These are phyloP conservation scores for Brenthis ino DNA, from an alignment of 2,888 invertebrate genomes.

Conservation along the genomic window DNA sequence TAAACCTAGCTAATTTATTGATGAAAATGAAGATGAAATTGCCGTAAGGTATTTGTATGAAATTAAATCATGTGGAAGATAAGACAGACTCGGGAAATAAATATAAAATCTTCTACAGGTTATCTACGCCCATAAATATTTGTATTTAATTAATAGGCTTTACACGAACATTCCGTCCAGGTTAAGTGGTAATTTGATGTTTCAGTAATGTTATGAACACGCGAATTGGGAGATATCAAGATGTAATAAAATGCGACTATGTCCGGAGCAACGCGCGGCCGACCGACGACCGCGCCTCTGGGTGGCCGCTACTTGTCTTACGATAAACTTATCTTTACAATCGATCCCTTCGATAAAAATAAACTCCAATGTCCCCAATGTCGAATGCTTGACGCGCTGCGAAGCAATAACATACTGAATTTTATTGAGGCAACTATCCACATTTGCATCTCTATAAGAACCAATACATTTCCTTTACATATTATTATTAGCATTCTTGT, in stretches of 20 bases:
- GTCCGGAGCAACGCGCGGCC: slow-evolving; percentile 50
- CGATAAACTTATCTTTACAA: slow-evolving; percentile 80
- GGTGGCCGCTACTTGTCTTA: slow-evolving; percentile 82
- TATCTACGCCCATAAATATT: slow-evolving; percentile 33
- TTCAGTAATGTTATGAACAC: slow-evolving; percentile 75
- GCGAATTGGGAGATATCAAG: slow-evolving; percentile 76
- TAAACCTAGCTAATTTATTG: slow-evolving; percentile 16
- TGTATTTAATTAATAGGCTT: slow-evolving; percentile 46
- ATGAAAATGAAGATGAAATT: slow-evolving; percentile 18
- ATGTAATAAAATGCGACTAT: slow-evolving; percentile 76
- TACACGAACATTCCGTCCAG: slow-evolving; percentile 27
- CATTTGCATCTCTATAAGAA: slow-evolving; percentile 76
- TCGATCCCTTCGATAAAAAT: slow-evolving; percentile 80
- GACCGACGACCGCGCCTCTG: slow-evolving; percentile 49
- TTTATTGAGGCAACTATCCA: slow-evolving; percentile 71
- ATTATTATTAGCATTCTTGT: slow-evolving; percentile 73
- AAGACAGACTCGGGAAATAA: slow-evolving; percentile 22
- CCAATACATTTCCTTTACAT: slow-evolving; percentile 71
- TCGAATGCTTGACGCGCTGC: slow-evolving; percentile 72
- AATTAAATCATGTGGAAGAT: slow-evolving; percentile 28
- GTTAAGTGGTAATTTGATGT: slow-evolving; percentile 33
- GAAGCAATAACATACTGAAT: slow-evolving; percentile 72
- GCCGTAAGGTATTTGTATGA: slow-evolving; percentile 27
- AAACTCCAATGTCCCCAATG: slow-evolving; percentile 66
- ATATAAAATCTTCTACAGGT: slow-evolving; percentile 27